Conservation (phyloP, 1,140 invertebrate genomes). For the Lasaia peninsularis region DNA sequence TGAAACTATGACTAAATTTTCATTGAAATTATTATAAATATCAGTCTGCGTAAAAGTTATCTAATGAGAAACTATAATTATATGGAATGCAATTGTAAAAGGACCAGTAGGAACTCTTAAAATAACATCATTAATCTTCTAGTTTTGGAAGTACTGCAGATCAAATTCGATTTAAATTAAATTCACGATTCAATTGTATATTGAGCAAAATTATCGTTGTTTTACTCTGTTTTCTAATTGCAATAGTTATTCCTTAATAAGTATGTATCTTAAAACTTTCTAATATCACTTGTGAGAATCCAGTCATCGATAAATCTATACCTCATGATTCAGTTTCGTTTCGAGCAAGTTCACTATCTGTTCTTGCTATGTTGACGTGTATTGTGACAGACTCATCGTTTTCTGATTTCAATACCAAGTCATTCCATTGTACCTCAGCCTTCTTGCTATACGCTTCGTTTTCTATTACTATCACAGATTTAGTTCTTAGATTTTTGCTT, state of each 20-base stretch:
- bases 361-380: constrained; percentile 64
- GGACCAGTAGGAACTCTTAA: constrained; percentile 5
- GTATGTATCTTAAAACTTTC: neutral
- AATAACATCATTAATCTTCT: neutral
- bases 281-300: constrained; percentile 6
- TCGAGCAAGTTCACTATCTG: constrained; percentile 34
- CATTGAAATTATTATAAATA: neutral
- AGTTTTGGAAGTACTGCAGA: neutral
- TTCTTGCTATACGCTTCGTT: constrained; percentile 69
- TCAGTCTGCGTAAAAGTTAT: neutral
- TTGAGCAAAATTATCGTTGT: neutral
- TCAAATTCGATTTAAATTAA: neutral
- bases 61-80: neutral
- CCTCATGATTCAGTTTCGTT: constrained; percentile 10
- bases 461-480: constrained; percentile 63
- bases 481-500: constrained; percentile 63
- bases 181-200: neutral
- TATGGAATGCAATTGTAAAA: constrained; percentile 4
- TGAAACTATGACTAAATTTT: neutral
- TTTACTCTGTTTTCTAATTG: neutral
- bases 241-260: neutral
- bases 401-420: constrained; percentile 60
- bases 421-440: constrained; percentile 67
- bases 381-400: constrained; percentile 68
- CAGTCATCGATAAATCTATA: neutral